phyloP scores from a whole-genome alignment of 2,113 vertebrate species.

The Ramphastos sulfuratus region DNA sequence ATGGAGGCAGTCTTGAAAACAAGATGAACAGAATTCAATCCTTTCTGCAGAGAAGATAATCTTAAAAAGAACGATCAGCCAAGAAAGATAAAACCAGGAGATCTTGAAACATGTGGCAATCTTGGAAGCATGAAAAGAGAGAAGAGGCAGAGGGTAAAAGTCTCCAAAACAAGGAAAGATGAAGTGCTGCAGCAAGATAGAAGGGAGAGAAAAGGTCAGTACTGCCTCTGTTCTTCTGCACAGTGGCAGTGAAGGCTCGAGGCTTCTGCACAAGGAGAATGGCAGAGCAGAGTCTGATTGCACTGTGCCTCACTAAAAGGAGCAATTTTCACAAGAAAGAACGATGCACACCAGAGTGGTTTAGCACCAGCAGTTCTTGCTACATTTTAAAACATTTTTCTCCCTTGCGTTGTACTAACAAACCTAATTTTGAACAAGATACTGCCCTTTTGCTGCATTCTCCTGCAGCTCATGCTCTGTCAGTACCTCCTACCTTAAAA shows the following conservation, averaged over 20 bases:
- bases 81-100: neutral
- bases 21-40: neutral
- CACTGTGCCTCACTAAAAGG: neutral
- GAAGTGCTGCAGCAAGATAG: neutral
- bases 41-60: neutral
- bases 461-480: neutral
- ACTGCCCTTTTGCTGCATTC: neutral
- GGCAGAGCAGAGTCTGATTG: neutral
- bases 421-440: neutral
- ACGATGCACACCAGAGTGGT: neutral
- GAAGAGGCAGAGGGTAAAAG: neutral
- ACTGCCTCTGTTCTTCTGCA: neutral
- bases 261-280: accelerated
- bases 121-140: neutral
- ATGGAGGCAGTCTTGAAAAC: neutral
- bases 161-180: neutral
- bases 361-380: neutral
- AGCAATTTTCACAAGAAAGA: neutral
- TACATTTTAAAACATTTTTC: neutral
- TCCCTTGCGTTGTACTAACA: neutral
- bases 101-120: neutral
- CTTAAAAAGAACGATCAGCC: neutral
- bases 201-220: neutral
- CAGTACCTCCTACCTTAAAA: neutral
- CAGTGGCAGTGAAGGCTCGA: accelerated